phyloP scores from a whole-genome alignment of 1,140 invertebrate genomes.

The Paraescarpia echinospica region DNA sequence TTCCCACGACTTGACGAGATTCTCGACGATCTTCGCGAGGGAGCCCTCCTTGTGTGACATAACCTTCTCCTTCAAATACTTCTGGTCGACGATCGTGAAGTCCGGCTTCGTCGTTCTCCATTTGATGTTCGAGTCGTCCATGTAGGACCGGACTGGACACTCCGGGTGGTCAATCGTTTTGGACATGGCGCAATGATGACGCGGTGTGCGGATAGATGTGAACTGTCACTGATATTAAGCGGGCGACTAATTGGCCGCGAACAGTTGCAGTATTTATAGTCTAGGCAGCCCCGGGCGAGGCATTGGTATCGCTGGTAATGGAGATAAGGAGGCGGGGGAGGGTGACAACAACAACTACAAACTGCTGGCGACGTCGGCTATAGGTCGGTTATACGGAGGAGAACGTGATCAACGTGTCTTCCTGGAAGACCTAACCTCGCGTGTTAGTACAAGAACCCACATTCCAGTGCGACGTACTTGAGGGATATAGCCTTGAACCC shows the following conservation, averaged over 20 bases:
- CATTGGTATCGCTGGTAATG: not conserved
- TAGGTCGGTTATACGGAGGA: too few species aligned
- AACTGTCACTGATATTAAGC: not conserved
- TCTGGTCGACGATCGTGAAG: constrained; percentile 31
- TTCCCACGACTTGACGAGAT: constrained; percentile 39
- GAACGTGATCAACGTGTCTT: not conserved
- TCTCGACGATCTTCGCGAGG: constrained; percentile 36
- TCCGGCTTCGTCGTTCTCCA: constrained; percentile 34
- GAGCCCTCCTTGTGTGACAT: constrained; percentile 34
- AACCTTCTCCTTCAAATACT: constrained; percentile 32
- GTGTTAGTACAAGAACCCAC: not conserved
- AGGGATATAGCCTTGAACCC: too few species aligned
- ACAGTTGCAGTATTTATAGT: not conserved
- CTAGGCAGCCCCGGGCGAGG: not conserved
- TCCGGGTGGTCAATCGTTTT: not conserved
- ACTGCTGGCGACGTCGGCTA: not conserved
- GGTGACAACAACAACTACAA: not conserved
- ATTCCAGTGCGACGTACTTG: too few species aligned
- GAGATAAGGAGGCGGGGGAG: not conserved
- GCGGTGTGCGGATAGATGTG: not conserved
- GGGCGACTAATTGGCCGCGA: not conserved
- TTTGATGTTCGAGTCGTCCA: constrained; percentile 32
- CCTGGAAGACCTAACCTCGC: not conserved
- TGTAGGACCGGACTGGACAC: constrained; percentile 29
- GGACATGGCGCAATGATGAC: not conserved